These are phyloP conservation scores for Glaucopsyche alexis DNA, from an alignment of 2,888 invertebrate genomes.

Conservation along the genomic window DNA sequence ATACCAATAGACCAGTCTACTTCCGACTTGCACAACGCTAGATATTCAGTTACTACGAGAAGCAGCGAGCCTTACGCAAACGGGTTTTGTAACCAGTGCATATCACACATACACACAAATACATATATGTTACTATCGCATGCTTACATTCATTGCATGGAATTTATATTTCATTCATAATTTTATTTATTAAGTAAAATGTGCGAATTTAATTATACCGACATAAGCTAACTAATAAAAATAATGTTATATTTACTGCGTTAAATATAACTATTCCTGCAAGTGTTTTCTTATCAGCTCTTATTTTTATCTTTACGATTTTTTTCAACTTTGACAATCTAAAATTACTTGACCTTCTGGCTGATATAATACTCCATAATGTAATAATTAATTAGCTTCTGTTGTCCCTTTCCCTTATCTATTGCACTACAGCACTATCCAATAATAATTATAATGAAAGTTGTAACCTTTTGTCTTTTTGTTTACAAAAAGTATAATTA, in stretches of 20 bases:
- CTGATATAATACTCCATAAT: too few relatives aligned
- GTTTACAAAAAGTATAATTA: too few relatives aligned
- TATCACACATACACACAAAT: slow-evolving; percentile 24
- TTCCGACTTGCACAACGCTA: slow-evolving; percentile 38
- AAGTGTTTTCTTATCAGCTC: too few relatives aligned
- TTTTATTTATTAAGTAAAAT: background rate
- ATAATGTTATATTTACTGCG: background rate
- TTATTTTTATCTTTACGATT: too few relatives aligned
- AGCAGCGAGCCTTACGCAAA: slow-evolving; percentile 39
- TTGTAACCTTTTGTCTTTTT: too few relatives aligned
- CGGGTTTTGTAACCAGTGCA: slow-evolving; percentile 34
- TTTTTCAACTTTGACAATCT: too few relatives aligned
- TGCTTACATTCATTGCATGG: background rate
- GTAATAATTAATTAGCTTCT: too few relatives aligned
- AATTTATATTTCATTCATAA: slow-evolving; percentile 5
- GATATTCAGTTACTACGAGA: slow-evolving; percentile 40
- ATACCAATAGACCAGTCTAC: slow-evolving; percentile 26
- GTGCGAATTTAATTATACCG: background rate
- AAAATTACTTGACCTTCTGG: too few relatives aligned
- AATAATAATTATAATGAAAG: too few relatives aligned
- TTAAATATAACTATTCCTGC: too few relatives aligned
- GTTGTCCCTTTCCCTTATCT: too few relatives aligned
- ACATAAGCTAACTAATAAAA: background rate
- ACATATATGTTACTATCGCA: background rate
- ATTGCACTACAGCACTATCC: too few relatives aligned